phyloP scores from a whole-genome alignment of 2,888 invertebrate genomes.

The Hypsopygia costalis region DNA sequence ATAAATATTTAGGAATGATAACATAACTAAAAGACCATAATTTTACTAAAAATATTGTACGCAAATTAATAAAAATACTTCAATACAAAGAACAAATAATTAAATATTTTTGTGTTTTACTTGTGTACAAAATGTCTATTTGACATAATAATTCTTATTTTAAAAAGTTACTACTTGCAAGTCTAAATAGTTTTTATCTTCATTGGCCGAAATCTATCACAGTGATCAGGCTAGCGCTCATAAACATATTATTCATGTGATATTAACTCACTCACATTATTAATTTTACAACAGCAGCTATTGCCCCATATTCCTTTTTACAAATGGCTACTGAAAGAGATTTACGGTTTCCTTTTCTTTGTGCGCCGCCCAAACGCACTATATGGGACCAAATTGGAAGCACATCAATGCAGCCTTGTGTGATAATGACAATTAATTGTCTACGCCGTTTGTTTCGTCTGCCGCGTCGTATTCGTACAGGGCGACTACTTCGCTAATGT shows the following conservation, averaged over 20 bases:
- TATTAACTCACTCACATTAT: too few relatives aligned
- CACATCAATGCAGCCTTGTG: neutral
- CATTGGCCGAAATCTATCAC: too few relatives aligned
- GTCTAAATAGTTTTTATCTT: slow-evolving; percentile 1
- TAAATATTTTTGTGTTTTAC: slow-evolving; percentile 27
- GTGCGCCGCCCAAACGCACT: neutral
- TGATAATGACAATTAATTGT: neutral
- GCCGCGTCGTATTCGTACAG: neutral
- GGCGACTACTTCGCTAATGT: too few relatives aligned
- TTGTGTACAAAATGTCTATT: slow-evolving; percentile 29
- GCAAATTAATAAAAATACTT: slow-evolving; percentile 27
- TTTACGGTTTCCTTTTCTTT: neutral
- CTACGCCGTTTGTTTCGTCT: neutral
- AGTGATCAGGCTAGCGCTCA: too few relatives aligned
- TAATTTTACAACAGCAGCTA: neutral
- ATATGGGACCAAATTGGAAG: too few relatives aligned
- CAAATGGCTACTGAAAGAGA: neutral
- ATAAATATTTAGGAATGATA: slow-evolving; percentile 32
- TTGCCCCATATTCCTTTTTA: neutral
- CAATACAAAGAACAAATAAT: slow-evolving; percentile 26
- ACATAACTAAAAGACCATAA: slow-evolving; percentile 43
- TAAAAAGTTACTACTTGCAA: slow-evolving; percentile 16
- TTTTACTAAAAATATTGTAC: slow-evolving; percentile 18
- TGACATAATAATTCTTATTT: slow-evolving; percentile 35
- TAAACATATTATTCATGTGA: too few relatives aligned